Conservation (phyloP, 2,113 vertebrate genomes). For the Zeus faber region DNA sequence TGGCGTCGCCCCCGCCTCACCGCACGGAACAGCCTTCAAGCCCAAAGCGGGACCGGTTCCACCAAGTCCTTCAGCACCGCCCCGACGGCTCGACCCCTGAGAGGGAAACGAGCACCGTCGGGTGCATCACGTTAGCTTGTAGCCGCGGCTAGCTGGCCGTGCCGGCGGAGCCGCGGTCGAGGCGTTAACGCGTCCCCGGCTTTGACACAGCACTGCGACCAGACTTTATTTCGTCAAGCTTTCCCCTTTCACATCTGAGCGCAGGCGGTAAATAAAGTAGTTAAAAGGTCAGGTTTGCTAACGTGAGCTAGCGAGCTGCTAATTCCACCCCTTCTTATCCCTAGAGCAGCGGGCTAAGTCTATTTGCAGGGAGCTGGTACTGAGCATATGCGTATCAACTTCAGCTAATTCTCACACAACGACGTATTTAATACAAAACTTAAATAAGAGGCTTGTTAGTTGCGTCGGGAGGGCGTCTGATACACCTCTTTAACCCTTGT, state of each 20-base stretch:
- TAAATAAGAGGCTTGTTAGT: too few species aligned
- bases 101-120: conserved; percentile 42
- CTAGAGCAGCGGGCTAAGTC: conserved; percentile 32
- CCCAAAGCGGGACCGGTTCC: too few species aligned
- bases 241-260: neutral
- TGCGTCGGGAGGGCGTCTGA: too few species aligned
- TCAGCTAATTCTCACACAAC: too few species aligned
- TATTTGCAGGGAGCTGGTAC: conserved; percentile 27
- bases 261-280: too few species aligned
- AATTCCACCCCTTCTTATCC: conserved; percentile 47
- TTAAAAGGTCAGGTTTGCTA: conserved; percentile 20
- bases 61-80: neutral
- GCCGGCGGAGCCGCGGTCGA: neutral
- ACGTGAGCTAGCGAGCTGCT: conserved; percentile 41
- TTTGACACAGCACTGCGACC: neutral
- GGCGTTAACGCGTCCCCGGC: neutral
- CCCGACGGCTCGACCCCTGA: conserved; percentile 29
- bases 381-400: too few species aligned
- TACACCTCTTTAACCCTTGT: too few species aligned
- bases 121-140: conserved; percentile 44
- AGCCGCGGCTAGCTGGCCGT: conserved; percentile 29
- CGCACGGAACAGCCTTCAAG: too few species aligned
- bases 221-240: neutral
- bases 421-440: too few species aligned
- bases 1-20: too few species aligned